These are phyloP conservation scores for Heliocidaris erythrogramma DNA, from an alignment of 35 echinoderm and acorn worm genomes.

Conservation along the genomic window DNA sequence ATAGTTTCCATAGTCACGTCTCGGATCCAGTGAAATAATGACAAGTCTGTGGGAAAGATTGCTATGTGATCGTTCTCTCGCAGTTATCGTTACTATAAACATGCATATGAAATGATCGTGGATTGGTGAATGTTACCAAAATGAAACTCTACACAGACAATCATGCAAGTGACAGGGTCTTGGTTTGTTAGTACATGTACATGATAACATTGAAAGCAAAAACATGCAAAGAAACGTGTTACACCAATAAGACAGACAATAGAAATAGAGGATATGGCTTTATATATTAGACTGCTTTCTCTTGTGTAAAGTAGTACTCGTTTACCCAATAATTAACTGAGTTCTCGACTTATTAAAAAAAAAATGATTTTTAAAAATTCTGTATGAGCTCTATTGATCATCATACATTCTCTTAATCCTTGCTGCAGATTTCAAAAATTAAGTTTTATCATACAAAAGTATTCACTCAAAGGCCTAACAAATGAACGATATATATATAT, in stretches of 20 bases:
- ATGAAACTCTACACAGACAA: not conserved
- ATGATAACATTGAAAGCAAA: not conserved
- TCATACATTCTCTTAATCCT: too few species aligned
- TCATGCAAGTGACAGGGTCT: not conserved
- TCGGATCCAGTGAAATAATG: constrained; percentile 3
- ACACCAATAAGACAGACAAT: not conserved
- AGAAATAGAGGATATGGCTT: too few species aligned
- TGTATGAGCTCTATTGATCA: too few species aligned
- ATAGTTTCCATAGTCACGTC: constrained; percentile 19
- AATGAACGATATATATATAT: too few species aligned
- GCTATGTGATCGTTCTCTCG: not conserved
- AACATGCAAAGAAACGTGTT: not conserved
- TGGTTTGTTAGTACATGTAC: not conserved
- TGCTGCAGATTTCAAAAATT: too few species aligned
- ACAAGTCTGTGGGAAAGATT: constrained; percentile 11
- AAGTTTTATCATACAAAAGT: too few species aligned
- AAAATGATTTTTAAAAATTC: too few species aligned
- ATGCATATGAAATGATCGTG: not conserved
- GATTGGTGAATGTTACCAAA: not conserved
- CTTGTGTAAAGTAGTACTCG: too few species aligned
- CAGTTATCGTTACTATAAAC: not conserved
- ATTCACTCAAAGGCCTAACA: too few species aligned
- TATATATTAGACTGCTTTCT: too few species aligned
- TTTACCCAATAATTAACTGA: too few species aligned
- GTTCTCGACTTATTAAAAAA: too few species aligned